Base-by-base conservation (phyloP, 2,113 vertebrate species). In the Indri indri region DNA sequence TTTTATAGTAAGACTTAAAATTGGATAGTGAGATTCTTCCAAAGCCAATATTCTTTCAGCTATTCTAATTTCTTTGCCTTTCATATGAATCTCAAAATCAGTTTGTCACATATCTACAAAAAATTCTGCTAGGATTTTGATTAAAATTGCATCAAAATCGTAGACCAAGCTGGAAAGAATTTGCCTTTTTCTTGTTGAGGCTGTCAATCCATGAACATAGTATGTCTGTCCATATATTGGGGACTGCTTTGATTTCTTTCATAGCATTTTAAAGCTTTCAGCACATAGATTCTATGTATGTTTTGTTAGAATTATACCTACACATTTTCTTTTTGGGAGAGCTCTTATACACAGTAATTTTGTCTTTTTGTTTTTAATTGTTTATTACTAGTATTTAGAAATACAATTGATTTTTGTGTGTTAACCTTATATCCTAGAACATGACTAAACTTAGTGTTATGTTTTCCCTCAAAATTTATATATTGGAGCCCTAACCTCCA, bases 51-150 rank as follows among this genome's bases (percentile, higher is more conserved):
- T 80, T 52, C 6, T 32, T 68, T 45, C 61, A 23, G 2, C 27
- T 91, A 12, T 34, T 88, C 27, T 82, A 61, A 45, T 73, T 90
- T 90, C n/a, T 52, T 83, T 50, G 27, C 40, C 63, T 66, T 85
- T 92, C 25, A 89, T 66, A 25, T 32, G 34, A 54, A 65, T 80
- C 47, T 90, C 47, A 87, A 66, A 94, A 34, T 90, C 50, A 96
- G 22, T 9, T 87, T 86, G n/a, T 63, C 50, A 90, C 47, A 23
- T 85, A 65, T 66, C 57, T 73, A 57, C 25, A 59, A 74, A 90
- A 61, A 74, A 52, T 71, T 88, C 54, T 80, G 25, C 45, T 73
- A 40, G 57, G 14, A 23, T 32, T 88, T 70, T 63, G 54, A 45
- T 37, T 89, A 34, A 93, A 85, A 54, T 76, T 76, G 7, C 34